These are phyloP conservation scores for Drosophila kepulauana DNA, from an alignment of 1,140 invertebrate genomes.

Conservation along the genomic window DNA sequence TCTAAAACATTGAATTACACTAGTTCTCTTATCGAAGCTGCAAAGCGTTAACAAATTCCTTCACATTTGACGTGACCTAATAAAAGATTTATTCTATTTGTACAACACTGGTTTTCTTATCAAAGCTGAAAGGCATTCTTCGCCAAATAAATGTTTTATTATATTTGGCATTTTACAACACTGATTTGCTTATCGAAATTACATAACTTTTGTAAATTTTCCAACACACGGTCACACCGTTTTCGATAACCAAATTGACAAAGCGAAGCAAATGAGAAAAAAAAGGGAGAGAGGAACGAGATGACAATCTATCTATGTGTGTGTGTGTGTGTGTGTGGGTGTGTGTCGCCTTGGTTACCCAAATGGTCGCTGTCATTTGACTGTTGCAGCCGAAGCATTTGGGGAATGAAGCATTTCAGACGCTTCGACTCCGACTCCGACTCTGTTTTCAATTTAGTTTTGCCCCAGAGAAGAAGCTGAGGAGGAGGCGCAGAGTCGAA, in stretches of 20 bases:
- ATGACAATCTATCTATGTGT: not conserved
- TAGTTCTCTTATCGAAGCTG: too few relatives aligned
- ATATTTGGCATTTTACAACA: not conserved
- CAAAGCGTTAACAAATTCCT: too few relatives aligned
- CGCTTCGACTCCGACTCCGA: conserved; percentile 17
- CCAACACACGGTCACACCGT: conserved; percentile 14
- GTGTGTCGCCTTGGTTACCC: conserved; percentile 4
- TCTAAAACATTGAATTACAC: too few relatives aligned
- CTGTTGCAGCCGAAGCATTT: conserved; percentile 27
- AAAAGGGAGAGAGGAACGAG: not conserved
- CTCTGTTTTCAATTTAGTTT: conserved; percentile 76
- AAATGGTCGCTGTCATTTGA: conserved; percentile 33
- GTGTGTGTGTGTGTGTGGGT: conserved; percentile 10
- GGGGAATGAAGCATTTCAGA: conserved; percentile 52
- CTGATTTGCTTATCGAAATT: not conserved
- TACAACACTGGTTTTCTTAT: too few relatives aligned
- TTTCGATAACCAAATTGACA: conserved; percentile 3
- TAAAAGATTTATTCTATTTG: too few relatives aligned
- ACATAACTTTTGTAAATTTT: not conserved
- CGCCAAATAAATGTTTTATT: not conserved
- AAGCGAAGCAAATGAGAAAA: not conserved
- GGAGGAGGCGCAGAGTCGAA: not conserved
- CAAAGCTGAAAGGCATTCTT: too few relatives aligned
- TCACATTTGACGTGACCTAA: too few relatives aligned
- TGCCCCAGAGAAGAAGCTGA: conserved; percentile 2